These are phyloP conservation scores for Caenorhabditis sp. DNA, from an alignment of 2,888 invertebrate species.

Conservation along the genomic window DNA sequence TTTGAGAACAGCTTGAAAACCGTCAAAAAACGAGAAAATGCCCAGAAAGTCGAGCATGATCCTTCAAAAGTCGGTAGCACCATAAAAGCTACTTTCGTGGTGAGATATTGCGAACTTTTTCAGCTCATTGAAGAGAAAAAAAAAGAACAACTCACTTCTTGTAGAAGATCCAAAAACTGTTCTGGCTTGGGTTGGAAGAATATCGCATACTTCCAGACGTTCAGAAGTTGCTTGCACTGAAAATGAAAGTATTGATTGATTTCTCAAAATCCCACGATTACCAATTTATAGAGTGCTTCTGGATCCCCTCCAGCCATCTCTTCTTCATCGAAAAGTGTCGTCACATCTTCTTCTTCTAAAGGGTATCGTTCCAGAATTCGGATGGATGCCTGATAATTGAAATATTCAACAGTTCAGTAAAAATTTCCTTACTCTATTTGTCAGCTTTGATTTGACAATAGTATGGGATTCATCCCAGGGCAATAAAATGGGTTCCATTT, in stretches of 20 bases:
- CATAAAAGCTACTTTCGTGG: no score
- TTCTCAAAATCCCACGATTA: not conserved
- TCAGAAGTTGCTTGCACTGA: slow-evolving; percentile 33
- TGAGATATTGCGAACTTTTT: no score
- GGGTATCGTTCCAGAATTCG: slow-evolving; percentile 48
- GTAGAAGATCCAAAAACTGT: slow-evolving; percentile 6
- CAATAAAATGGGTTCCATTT: slow-evolving; percentile 35
- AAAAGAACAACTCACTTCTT: slow-evolving; percentile 27
- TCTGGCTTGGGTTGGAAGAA: slow-evolving; percentile 55
- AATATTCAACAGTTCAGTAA: not conserved
- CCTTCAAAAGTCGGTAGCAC: no score
- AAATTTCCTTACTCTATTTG: slow-evolving; percentile 31
- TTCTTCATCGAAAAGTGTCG: slow-evolving; percentile 36
- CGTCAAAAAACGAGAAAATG: no score
- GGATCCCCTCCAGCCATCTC: slow-evolving; percentile 50
- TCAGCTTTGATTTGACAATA: slow-evolving; percentile 48
- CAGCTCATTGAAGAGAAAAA: no score
- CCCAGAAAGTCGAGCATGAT: no score
- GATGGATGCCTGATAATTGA: slow-evolving; percentile 23
- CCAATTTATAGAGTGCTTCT: slow-evolving; percentile 36
- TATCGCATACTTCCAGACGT: slow-evolving; percentile 39
- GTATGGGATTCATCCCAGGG: slow-evolving; percentile 37
- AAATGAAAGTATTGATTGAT: not conserved
- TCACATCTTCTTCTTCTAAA: slow-evolving; percentile 6
- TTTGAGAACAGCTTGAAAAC: no score